A percentile compares a stretch with the other conserved stretches of the same genome.
Conservation (phyloP, 2,888 invertebrate species). For the Himalopsyche japonica region DNA sequence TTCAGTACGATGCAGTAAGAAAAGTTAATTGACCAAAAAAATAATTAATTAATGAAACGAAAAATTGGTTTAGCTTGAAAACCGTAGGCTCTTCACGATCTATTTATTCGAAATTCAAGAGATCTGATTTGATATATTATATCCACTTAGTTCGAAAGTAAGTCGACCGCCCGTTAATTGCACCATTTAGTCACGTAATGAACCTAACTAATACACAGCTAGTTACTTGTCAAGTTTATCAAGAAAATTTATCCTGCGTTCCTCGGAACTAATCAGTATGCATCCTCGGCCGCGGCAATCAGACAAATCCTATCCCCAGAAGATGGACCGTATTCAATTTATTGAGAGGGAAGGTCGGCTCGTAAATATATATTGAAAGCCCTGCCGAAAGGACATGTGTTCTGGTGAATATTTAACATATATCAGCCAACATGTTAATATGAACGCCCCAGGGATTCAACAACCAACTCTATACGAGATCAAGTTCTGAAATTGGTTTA, state of each 20-base stretch:
- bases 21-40: no score
- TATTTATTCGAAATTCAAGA: no score
- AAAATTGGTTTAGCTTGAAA: no score
- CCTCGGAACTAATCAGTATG: not conserved
- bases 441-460: not conserved
- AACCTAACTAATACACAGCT: not conserved
- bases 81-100: no score
- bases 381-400: not conserved
- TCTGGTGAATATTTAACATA: not conserved
- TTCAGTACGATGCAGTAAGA: no score
- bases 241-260: not conserved
- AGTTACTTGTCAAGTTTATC: not conserved
- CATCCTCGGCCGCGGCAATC: not conserved
- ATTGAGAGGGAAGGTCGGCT: not conserved
- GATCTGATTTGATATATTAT: no score
- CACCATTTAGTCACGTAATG: not conserved
- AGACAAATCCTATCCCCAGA: not conserved
- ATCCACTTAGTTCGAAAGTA: no score
- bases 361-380: not conserved
- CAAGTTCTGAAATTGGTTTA: not conserved
- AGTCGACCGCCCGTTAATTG: no score
- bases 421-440: not conserved
- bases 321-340: not conserved
- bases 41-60: no score
- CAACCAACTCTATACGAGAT: not conserved